These are phyloP conservation scores for Enteromius fasciolatus DNA, from an alignment of 2,797 vertebrate genomes.

Conservation along the genomic window DNA sequence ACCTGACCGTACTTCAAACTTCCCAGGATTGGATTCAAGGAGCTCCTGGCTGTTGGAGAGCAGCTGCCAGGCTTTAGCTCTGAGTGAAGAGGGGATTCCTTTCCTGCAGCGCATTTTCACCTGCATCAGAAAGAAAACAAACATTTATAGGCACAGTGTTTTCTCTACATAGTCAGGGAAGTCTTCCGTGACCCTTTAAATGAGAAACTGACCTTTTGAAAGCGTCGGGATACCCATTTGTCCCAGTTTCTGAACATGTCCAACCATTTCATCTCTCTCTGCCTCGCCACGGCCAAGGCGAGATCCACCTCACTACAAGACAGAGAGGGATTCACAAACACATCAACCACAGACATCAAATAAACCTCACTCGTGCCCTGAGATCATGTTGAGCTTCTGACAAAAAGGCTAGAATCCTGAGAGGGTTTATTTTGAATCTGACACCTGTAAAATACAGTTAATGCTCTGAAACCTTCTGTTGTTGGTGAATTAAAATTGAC, in stretches of 20 bases:
- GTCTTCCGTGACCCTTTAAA: neutral
- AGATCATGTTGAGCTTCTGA: neutral
- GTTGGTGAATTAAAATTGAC: neutral
- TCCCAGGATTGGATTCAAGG: constrained; percentile 82
- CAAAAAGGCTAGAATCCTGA: constrained; percentile 2
- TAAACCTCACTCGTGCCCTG: neutral
- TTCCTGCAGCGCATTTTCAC: constrained; percentile 92
- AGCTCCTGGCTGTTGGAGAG: constrained; percentile 90
- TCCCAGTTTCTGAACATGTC: constrained; percentile 94
- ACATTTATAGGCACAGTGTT: neutral
- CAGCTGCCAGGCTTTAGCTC: constrained; percentile 88
- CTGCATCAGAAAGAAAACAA: constrained; percentile 65
- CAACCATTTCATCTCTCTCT: constrained; percentile 92
- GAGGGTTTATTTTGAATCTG: neutral
- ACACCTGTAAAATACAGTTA: neutral
- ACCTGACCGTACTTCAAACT: constrained; percentile 82
- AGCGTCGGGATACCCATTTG: constrained; percentile 88
- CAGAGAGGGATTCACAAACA: neutral
- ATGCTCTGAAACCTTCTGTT: no score
- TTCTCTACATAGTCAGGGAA: neutral
- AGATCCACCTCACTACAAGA: constrained; percentile 78
- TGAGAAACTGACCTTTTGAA: constrained; percentile 84
- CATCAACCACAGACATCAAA: constrained; percentile 16
- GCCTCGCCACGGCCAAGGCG: constrained; percentile 85
- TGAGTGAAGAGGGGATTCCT: constrained; percentile 89